Evolutionary conservation across 2,113 vertebrate genomes (phyloP).

Genomic region (Natator depressus): DNA sequence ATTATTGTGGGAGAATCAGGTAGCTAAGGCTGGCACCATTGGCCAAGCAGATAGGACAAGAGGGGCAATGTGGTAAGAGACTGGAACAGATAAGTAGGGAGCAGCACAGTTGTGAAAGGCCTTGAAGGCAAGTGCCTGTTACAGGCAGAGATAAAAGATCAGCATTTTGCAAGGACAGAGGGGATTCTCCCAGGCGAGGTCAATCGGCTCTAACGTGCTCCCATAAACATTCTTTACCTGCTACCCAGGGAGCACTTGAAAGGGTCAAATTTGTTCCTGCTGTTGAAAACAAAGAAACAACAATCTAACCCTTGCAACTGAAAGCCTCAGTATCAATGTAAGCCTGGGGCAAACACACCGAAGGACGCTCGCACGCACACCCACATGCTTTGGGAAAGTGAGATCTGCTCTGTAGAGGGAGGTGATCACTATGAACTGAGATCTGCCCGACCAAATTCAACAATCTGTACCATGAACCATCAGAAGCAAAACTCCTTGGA

Average conservation of each 20-base stretch:
- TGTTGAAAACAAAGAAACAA: conserved; percentile 40
- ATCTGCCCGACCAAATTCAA: neutral
- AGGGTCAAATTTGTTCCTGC: conserved; percentile 51
- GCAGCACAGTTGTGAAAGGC: neutral
- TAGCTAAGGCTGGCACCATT: neutral
- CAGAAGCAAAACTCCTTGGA: neutral
- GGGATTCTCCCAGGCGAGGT: conserved; percentile 61
- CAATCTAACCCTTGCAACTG: conserved; percentile 29
- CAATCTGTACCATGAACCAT: neutral
- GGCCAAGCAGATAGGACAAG: neutral
- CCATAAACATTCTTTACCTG: conserved; percentile 41
- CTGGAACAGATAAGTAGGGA: neutral
- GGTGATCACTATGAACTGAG: neutral
- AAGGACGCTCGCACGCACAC: too few species aligned
- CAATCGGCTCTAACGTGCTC: neutral
- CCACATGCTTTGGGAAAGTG: neutral
- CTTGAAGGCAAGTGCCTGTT: neutral
- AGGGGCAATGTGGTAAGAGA: neutral
- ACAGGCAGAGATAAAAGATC: neutral
- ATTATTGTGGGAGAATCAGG: neutral
- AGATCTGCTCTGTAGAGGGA: neutral
- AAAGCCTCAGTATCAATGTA: neutral
- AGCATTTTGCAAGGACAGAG: conserved; percentile 26
- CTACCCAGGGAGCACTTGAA: conserved; percentile 23
- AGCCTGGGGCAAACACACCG: conserved; percentile 28